These are phyloP conservation scores for Harpalus rufipes DNA, from an alignment of 2,888 invertebrate genomes.

Conservation along the genomic window DNA sequence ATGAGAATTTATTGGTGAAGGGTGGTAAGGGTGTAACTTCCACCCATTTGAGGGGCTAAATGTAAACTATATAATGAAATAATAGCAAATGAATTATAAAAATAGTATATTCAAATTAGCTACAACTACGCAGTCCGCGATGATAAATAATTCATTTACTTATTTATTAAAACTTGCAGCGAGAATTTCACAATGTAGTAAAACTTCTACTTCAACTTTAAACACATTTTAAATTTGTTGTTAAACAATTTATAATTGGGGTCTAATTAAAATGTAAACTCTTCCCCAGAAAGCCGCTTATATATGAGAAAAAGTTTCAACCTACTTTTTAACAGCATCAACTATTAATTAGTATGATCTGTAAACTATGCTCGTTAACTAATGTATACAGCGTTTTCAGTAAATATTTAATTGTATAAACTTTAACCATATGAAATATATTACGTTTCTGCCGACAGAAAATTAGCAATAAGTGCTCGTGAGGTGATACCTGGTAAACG, in stretches of 20 bases:
- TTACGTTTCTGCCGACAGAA: too few species aligned
- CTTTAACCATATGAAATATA: neutral
- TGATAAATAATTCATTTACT: neutral
- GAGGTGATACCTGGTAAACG: too few species aligned
- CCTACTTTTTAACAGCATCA: constrained; percentile 8
- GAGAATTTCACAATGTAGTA: constrained; percentile 8
- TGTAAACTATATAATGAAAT: too few species aligned
- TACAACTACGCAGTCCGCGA: neutral
- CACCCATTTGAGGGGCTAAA: too few species aligned
- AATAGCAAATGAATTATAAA: too few species aligned
- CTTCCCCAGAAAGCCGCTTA: constrained; percentile 3
- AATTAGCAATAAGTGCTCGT: too few species aligned
- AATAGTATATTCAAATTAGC: neutral
- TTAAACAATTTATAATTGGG: constrained; percentile 21
- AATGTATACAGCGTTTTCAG: neutral
- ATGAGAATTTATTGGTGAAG: too few species aligned
- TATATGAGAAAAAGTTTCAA: constrained; percentile 6
- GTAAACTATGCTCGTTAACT: constrained; percentile 27
- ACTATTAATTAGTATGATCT: constrained; percentile 38
- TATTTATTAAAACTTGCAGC: constrained; percentile 4
- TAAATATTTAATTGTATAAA: constrained; percentile 25
- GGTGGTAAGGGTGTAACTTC: too few species aligned
- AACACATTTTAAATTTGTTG: constrained; percentile 10
- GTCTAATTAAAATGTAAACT: constrained; percentile 12
- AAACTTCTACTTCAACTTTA: constrained; percentile 3